Evolutionary conservation across 1,140 invertebrate species (phyloP).

Genomic region (Frieseomelitta varia): DNA sequence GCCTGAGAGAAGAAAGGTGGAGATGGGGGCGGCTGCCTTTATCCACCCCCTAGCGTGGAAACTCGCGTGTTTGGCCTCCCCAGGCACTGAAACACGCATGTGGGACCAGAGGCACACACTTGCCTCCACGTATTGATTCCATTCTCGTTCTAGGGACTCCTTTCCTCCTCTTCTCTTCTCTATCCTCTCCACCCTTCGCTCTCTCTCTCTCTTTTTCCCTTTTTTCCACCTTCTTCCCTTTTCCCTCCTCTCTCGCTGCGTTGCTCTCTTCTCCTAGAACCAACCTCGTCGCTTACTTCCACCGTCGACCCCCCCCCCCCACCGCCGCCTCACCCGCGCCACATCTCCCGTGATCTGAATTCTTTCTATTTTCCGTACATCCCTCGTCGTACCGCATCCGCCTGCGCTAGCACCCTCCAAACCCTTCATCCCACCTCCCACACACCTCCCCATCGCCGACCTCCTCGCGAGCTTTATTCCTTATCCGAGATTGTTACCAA

Average conservation of each 20-base stretch:
- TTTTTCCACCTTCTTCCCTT: constrained; percentile 56
- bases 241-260: constrained; percentile 50
- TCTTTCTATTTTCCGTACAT: constrained; percentile 75
- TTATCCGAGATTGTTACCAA: constrained; percentile 79
- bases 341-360: constrained; percentile 76
- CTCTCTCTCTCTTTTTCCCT: constrained; percentile 51
- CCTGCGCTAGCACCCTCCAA: constrained; percentile 43
- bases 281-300: constrained; percentile 65
- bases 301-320: constrained; percentile 13
- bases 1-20: constrained; percentile 14
- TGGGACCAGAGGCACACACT: constrained; percentile 75
- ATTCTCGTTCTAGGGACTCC: constrained; percentile 75
- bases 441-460: constrained; percentile 17
- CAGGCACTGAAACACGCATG: constrained; percentile 73
- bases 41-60: constrained; percentile 61
- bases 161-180: constrained; percentile 57
- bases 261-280: constrained; percentile 61
- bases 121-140: constrained; percentile 76
- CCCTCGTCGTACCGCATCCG: constrained; percentile 62
- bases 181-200: constrained; percentile 46
- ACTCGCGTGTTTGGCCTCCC: constrained; percentile 74
- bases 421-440: constrained; percentile 26
- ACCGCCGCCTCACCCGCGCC: constrained; percentile 31
- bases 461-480: constrained; percentile 69
- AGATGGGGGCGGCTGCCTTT: constrained; percentile 64